Evolutionary conservation across 2,113 vertebrate genomes (phyloP).

Genomic region (Phylloscopus whistleri): DNA sequence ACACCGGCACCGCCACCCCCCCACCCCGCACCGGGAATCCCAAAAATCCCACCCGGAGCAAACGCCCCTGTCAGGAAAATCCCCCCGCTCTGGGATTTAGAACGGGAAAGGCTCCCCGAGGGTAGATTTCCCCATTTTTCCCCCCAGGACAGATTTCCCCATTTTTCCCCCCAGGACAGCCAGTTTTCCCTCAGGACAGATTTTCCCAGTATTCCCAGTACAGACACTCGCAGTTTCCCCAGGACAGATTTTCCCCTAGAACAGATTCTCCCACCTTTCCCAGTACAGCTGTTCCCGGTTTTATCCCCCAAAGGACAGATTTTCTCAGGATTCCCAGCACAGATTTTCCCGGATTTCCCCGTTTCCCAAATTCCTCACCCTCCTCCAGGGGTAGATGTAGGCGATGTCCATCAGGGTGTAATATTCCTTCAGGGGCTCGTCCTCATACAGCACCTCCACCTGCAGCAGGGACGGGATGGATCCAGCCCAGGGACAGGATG

Average conservation of each 20-base stretch:
- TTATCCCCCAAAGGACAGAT: too few species aligned
- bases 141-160: too few species aligned
- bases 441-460: conserved; percentile 91
- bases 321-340: neutral
- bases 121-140: too few species aligned
- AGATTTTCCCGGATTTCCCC: neutral
- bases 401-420: conserved; percentile 95
- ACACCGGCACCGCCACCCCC: neutral
- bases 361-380: conserved; percentile 66
- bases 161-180: neutral
- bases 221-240: too few species aligned
- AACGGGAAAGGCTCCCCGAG: neutral
- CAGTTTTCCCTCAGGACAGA: too few species aligned
- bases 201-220: neutral
- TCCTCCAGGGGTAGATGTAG: conserved; percentile 92
- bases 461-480: neutral
- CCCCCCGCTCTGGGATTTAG: neutral
- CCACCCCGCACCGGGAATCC: too few species aligned
- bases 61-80: neutral
- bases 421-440: conserved; percentile 91
- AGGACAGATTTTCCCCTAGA: too few species aligned
- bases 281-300: too few species aligned
- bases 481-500: neutral
- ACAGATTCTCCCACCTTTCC: neutral
- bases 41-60: neutral